phyloP scores from a whole-genome alignment of 2,797 vertebrate genomes.

The Gymnoscopelus braueri region DNA sequence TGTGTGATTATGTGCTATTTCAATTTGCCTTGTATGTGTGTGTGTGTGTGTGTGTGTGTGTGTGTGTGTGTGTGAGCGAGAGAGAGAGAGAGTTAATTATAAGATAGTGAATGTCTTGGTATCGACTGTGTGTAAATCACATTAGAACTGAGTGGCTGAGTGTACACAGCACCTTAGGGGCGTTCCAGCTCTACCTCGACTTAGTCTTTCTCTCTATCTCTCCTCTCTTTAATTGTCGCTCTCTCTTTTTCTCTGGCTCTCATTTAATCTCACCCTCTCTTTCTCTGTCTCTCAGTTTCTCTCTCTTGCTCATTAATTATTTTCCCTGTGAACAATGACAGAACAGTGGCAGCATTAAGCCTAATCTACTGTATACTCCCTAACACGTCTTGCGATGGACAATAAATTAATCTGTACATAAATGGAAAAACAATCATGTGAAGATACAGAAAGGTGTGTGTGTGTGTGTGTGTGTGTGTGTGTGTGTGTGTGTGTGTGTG shows the following conservation, averaged over 20 bases:
- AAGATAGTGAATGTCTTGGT: background rate
- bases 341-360: too few species aligned
- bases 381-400: too few species aligned
- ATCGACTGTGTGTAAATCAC: slow-evolving; percentile 55
- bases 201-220: background rate
- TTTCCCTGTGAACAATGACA: too few species aligned
- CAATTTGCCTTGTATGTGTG: background rate
- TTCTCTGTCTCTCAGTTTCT: background rate
- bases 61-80: background rate
- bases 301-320: background rate
- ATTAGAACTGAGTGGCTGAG: slow-evolving; percentile 14
- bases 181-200: background rate
- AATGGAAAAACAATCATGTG: too few species aligned
- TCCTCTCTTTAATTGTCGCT: background rate
- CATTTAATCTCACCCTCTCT: background rate
- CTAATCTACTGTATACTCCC: too few species aligned
- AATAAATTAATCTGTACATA: too few species aligned
- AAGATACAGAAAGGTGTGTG: too few species aligned
- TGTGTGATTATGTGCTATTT: slow-evolving; percentile 1
- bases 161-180: slow-evolving; percentile 26
- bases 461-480: slow-evolving; percentile 8
- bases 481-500: too few species aligned
- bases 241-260: background rate
- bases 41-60: slow-evolving; percentile 1
- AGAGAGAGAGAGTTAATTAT: slow-evolving; percentile 43